Evolutionary conservation across 1,140 invertebrate genomes (phyloP), one percentile per base, ranked within the genome.

Genomic region (Dinoponera quadriceps): DNA sequence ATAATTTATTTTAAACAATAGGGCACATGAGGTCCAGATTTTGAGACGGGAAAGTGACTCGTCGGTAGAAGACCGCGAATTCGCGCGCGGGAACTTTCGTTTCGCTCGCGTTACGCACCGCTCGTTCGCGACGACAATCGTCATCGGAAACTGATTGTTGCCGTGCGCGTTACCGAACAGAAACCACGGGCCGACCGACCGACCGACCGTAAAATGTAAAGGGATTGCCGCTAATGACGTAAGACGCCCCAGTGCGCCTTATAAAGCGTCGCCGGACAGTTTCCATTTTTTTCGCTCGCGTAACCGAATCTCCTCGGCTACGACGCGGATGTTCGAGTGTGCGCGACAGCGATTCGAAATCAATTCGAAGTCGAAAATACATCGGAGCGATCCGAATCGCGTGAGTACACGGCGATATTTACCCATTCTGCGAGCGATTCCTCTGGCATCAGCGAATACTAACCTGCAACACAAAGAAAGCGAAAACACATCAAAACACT

Each of bases 151-250:
- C 65, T 80, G 57, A 80, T 69, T 51, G 22, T n/a, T 16, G 38
- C 18, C 27, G 18, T 3, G 22, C 33, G 33, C 33, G 25, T 80
- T 80, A 48, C 75, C 75, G 75, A 80, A 69, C 57, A 69, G 51
- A 80, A 80, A 80, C 65, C 51, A 9, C 75, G 29, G 14, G 48
- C 51, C 33, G 65, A 33, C 33, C 65, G 38, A 57, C 51, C 33
- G 65, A 33, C 33, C 65, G 38, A 48, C 22, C 75, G 65, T 80
- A 80, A 78, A 78, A 78, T 68, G 27, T 55, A 57, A 69, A 80
- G 25, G 65, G 65, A 80, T 80, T 80, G 75, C 65, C 75, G 33
- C 57, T 59, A 80, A 80, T 80, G 75, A 80, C 48, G 65, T 80
- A 80, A 80, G 75, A 80, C 75, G 75, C 54, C 71, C 7, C 62